These are phyloP conservation scores for Peucedramus taeniatus DNA, from an alignment of 2,113 vertebrate species.

Conservation along the genomic window DNA sequence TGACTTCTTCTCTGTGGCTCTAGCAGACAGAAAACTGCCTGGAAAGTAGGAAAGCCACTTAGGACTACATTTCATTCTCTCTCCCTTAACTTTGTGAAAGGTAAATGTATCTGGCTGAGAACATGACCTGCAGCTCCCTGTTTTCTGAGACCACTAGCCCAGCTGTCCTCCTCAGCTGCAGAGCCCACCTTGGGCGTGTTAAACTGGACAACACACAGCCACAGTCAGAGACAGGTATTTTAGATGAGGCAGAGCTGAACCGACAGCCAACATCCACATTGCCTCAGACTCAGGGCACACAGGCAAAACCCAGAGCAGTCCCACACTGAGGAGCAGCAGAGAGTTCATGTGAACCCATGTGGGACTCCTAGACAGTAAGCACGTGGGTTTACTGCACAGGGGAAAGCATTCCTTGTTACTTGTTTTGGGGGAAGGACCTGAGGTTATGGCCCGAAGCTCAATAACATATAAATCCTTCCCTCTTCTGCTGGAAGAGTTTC, in stretches of 20 bases:
- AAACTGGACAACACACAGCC: not conserved
- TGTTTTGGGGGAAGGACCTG: not conserved
- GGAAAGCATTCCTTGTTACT: not conserved
- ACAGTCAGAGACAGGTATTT: not conserved
- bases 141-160: not conserved
- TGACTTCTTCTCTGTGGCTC: not conserved
- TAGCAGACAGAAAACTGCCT: not conserved
- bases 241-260: not conserved
- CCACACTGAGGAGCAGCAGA: not conserved
- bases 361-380: not conserved
- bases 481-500: not conserved
- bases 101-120: not conserved
- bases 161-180: not conserved
- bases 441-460: not conserved
- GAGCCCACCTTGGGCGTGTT: not conserved
- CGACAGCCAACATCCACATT: rapidly evolving
- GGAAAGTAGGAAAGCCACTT: not conserved
- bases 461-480: not conserved
- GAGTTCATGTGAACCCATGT: not conserved
- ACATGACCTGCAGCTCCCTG: not conserved
- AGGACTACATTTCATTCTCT: not conserved
- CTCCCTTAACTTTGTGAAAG: not conserved
- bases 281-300: not conserved
- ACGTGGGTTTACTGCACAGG: rapidly evolving
- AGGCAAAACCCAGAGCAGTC: not conserved